Evolutionary conservation across 2,113 vertebrate species (phyloP).

Genomic region (Microcebus lehilahytsara): DNA sequence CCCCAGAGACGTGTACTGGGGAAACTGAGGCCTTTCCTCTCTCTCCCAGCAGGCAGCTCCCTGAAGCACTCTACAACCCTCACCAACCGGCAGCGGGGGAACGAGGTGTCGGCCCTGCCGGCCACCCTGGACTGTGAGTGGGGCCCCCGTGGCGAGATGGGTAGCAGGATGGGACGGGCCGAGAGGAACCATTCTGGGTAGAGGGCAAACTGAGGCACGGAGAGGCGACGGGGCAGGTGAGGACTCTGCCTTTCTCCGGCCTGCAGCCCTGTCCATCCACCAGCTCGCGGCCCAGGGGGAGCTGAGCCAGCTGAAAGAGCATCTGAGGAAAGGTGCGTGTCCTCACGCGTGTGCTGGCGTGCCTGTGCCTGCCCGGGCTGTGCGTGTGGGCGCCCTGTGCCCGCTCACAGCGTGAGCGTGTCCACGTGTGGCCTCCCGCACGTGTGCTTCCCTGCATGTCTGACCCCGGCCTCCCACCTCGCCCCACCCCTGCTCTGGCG

Average conservation of each 20-base stretch:
- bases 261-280: conserved; percentile 92
- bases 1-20: neutral
- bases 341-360: fast-evolving
- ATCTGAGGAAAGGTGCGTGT: conserved; percentile 89
- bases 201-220: neutral
- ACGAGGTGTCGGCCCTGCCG: conserved; percentile 91
- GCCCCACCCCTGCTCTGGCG: fast-evolving
- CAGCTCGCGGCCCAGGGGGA: conserved; percentile 97
- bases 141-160: neutral
- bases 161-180: neutral
- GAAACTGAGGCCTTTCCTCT: neutral
- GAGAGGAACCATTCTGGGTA: neutral
- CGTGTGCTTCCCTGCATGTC: neutral
- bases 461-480: neutral
- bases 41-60: conserved; percentile 73
- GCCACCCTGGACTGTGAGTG: conserved; percentile 95
- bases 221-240: neutral
- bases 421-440: neutral
- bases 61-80: conserved; percentile 92
- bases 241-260: neutral
- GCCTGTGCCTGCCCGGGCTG: neutral
- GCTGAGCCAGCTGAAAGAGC: conserved; percentile 89
- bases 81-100: conserved; percentile 96
- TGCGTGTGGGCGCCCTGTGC: neutral
- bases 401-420: fast-evolving